These are phyloP conservation scores for Mylabris sibirica DNA, from an alignment of 2,888 invertebrate species.

Conservation along the genomic window DNA sequence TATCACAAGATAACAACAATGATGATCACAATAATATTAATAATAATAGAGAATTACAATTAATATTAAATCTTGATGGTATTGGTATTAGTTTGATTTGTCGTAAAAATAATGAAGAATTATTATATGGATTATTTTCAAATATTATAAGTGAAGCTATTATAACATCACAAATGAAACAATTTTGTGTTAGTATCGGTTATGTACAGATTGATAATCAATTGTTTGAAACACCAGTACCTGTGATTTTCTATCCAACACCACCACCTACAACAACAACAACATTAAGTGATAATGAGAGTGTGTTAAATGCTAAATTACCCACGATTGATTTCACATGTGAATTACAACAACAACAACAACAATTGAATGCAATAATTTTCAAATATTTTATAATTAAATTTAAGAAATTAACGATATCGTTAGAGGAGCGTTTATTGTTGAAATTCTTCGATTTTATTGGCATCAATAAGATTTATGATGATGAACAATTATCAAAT, in stretches of 20 bases:
- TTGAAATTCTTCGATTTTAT: constrained; percentile 74
- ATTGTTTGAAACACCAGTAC: constrained; percentile 83
- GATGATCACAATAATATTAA: constrained; percentile 50
- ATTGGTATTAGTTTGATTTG: constrained; percentile 82
- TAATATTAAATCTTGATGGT: constrained; percentile 69
- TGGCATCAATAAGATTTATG: constrained; percentile 48
- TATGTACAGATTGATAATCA: constrained; percentile 90
- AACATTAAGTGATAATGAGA: background rate
- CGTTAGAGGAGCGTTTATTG: constrained; percentile 86
- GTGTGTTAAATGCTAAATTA: constrained; percentile 48
- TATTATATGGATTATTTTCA: constrained; percentile 76
- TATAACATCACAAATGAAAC: constrained; percentile 65
- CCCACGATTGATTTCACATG: constrained; percentile 83
- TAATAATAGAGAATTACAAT: constrained; percentile 65
- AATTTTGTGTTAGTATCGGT: constrained; percentile 75
- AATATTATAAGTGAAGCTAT: constrained; percentile 71
- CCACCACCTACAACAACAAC: constrained; percentile 43
- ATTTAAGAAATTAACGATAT: constrained; percentile 82
- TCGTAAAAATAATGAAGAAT: constrained; percentile 78
- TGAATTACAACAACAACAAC: constrained; percentile 64
- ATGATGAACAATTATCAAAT: background rate
- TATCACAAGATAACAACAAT: constrained; percentile 27
- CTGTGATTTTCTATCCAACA: constrained; percentile 82
- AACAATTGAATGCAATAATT: constrained; percentile 78
- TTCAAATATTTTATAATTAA: constrained; percentile 85